Base-by-base conservation (phyloP, 2,888 invertebrate genomes). In the Bedellia somnulentella region DNA sequence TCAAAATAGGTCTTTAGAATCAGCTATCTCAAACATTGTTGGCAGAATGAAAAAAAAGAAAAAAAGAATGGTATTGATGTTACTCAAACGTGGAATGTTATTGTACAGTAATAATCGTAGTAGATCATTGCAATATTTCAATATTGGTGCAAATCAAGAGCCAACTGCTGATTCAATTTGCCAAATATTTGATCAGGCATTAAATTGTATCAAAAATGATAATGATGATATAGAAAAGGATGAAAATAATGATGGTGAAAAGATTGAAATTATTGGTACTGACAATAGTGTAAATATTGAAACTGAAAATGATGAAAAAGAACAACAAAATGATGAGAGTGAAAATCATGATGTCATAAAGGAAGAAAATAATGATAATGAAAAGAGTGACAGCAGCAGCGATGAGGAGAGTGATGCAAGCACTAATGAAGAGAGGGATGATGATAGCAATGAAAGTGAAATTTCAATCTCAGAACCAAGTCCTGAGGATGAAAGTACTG, bases 11-110 rank as follows among this genome's bases (percentile, higher is more conserved):
- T 83, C 81, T 1, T 66, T 85, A 13, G 82, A 88, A 9, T 75
- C 83, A 2, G 91, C 89, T 0, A 60, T 90, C 9, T 52, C 68
- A 5, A 85, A 83, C 54, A 81, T 89, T 39, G 46, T 89, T 16
- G 77, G 80, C 0, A 67, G 82, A 37, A 52, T 87, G 27, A 83
- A 80, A 42, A 78, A 78, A 44, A 52, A 55, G 2, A 63, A 78
- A 23, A 76, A 86, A 15, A 53, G 63, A 18, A 63, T 55, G 31
- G 63, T 87, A 12, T 55, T 79, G 27, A 45, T 52, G 1, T 77
- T 81, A 37, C 83, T 90, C 9, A 76, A 82, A 42, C 70, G 64
- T 18, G 82, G 85, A 26, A 78, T 85, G 25, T 76, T 80, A 34
- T 81, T 82, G 3, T 91, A 90, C 46, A 78, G 78, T 15, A 78